Evolutionary conservation across 2,797 vertebrate genomes (phyloP).

Genomic region (Nyctalus aviator): DNA sequence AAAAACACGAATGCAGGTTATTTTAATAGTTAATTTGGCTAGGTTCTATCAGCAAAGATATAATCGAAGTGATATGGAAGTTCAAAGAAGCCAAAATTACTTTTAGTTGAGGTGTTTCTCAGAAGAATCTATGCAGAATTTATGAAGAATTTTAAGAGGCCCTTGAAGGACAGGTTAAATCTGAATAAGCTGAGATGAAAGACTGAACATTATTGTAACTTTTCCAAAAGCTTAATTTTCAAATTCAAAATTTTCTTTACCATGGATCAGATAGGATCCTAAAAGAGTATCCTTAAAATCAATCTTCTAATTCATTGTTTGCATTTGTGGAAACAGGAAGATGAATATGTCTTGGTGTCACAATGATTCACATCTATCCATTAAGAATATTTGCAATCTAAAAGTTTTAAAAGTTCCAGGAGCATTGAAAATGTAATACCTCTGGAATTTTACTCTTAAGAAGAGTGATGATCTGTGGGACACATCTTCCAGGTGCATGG

Average conservation of each 20-base stretch:
- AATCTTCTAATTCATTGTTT: background rate
- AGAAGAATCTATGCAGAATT: background rate
- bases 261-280: background rate
- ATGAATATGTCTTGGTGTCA: background rate
- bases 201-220: background rate
- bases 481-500: constrained; percentile 96
- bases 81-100: constrained; percentile 26
- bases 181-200: constrained; percentile 21
- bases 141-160: background rate
- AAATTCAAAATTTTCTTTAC: constrained; percentile 27
- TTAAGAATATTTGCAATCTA: constrained; percentile 29
- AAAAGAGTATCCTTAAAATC: constrained; percentile 38
- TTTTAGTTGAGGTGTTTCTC: background rate
- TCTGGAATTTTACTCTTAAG: constrained; percentile 92
- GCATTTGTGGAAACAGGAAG: background rate
- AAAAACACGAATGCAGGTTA: background rate
- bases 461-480: constrained; percentile 94
- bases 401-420: constrained; percentile 44
- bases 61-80: background rate
- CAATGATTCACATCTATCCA: background rate
- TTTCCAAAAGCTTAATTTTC: constrained; percentile 54
- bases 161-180: constrained; percentile 9
- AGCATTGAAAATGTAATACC: constrained; percentile 85
- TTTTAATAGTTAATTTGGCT: background rate
- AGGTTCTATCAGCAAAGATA: background rate